A percentile compares a stretch with the other conserved stretches of the same genome.
Conservation (phyloP, 2,113 vertebrate species). For the Galemys pyrenaicus region DNA sequence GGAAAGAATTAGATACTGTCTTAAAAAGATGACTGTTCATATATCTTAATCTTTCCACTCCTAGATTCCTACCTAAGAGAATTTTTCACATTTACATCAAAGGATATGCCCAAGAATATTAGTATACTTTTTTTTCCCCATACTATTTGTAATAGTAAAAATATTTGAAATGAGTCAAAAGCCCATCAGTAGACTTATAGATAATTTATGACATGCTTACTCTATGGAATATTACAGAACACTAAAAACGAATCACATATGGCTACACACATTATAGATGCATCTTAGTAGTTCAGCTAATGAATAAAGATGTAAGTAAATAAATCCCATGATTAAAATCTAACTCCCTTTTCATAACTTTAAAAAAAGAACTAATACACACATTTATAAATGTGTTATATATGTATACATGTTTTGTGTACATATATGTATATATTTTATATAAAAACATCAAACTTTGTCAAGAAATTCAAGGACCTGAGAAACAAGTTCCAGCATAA, state of each 20-base stretch:
- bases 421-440: background rate
- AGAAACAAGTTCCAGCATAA: background rate
- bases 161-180: background rate
- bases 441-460: background rate
- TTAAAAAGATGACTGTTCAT: background rate
- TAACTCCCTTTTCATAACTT: background rate
- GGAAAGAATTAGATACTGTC: background rate
- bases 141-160: background rate
- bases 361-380: background rate
- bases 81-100: background rate
- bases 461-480: background rate
- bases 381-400: no score
- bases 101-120: background rate
- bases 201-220: background rate
- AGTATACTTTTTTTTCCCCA: background rate
- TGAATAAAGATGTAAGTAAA: constrained; percentile 15
- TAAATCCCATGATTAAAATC: background rate
- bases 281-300: background rate
- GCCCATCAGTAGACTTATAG: background rate
- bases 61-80: background rate
- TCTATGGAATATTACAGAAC: background rate
- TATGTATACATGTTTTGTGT: background rate
- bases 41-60: background rate
- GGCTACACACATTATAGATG: background rate
- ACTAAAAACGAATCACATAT: background rate